These are phyloP conservation scores for Drosophila rellima DNA, from an alignment of 2,888 invertebrate genomes.

Conservation along the genomic window DNA sequence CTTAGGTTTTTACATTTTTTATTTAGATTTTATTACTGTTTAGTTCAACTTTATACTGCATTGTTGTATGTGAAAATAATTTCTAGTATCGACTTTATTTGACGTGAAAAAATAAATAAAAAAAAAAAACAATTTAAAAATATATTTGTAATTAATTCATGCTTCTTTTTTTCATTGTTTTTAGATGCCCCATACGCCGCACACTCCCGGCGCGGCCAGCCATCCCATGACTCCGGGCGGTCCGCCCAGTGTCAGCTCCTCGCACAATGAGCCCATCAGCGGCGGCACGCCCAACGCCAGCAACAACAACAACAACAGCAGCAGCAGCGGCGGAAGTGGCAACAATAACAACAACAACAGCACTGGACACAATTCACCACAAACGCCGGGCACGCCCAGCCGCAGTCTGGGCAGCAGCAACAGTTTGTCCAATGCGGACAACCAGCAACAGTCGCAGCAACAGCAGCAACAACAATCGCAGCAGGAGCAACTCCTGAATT, in stretches of 20 bases:
- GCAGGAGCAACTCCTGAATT: conserved; percentile 83
- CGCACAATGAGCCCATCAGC: conserved; percentile 86
- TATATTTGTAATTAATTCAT: neutral
- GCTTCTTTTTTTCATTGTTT: too few species aligned
- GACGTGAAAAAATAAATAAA: neutral
- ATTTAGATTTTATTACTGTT: neutral
- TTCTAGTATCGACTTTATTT: neutral
- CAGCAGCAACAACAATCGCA: conserved; percentile 77
- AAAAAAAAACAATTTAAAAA: neutral
- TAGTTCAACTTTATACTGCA: neutral
- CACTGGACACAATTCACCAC: conserved; percentile 86
- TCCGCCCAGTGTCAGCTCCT: conserved; percentile 93
- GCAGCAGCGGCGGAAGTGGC: conserved; percentile 55
- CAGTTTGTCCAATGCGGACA: conserved; percentile 59
- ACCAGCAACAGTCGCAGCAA: conserved; percentile 63
- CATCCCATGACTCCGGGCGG: conserved; percentile 91
- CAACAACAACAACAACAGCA: conserved; percentile 56
- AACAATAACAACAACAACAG: conserved; percentile 70
- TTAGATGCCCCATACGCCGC: conserved; percentile 92
- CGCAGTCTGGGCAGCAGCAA: conserved; percentile 60
- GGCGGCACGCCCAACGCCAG: conserved; percentile 77
- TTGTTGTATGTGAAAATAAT: neutral
- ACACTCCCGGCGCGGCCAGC: conserved; percentile 91
- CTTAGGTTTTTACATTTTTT: neutral
- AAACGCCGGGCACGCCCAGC: conserved; percentile 84